Evolutionary conservation across 2,797 vertebrate genomes (phyloP), one percentile per base, ranked within the genome.

Genomic region (Halcyon smyrnensis): DNA sequence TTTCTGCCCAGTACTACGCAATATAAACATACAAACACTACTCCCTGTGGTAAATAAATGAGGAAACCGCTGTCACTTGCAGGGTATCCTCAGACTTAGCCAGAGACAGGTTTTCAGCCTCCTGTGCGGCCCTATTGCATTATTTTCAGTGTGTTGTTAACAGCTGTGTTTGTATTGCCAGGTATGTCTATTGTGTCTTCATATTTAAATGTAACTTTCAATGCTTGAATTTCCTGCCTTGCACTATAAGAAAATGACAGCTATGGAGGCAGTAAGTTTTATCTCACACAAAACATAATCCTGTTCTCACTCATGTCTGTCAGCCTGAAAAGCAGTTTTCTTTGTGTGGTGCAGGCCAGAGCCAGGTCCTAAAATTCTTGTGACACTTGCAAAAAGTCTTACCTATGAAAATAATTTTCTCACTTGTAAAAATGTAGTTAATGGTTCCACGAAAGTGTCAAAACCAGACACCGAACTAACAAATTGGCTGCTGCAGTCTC

Each of bases 121-220:
- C 80, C 60, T n/a, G 34, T 65, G 64, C 53, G 11, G 46, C 71
- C 59, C 69, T 34, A 30, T 24, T 76, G 65, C 65, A 13, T 69
- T 90, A 14, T 84, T 91, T 89, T 70, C 64, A 56, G 6, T 60
- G 48, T 83, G 48, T 36, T 93, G 46, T 79, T 78, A 91, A 65
- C 87, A 95, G 80, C 81, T 95, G 83, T 76, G 67, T 46, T 90
- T 96, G 95, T 90, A 87, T 94, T 96, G 70, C 63, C 67, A 77
- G 80, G 34, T 84, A 82, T 37, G n/a, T 64, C 85, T 91, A 12
- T 79, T 71, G 53, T 14, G 69, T 87, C 87, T 95, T 95, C 70
- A n/a, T 90, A 79, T 92, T 95, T 94, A 96, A 89, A 82, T 81
- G 41, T 86, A 77, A 84, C 88, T 90, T 57, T 37, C 93, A 95